Evolutionary conservation across 2,888 invertebrate genomes (phyloP).

Genomic region (Chaetogeoica ovagalla): DNA sequence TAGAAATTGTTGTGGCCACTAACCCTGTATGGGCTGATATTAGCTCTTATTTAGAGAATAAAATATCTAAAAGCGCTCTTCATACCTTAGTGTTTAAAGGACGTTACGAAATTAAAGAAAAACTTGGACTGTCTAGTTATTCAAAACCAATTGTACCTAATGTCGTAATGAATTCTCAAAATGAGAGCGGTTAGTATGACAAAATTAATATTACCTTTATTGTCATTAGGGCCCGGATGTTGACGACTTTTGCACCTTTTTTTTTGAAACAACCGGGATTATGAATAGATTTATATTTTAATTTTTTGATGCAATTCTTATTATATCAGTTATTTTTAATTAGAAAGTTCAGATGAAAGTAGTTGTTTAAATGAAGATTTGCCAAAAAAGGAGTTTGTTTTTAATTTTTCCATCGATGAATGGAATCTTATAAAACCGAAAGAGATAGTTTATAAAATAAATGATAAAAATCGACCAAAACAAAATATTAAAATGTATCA

Average conservation of each 20-base stretch:
- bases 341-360: background rate
- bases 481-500: background rate
- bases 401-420: background rate
- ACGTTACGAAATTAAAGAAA: slow-evolving; percentile 3
- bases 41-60: background rate
- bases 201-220: too few relatives aligned
- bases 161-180: background rate
- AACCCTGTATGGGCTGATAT: slow-evolving; percentile 7
- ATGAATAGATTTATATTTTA: too few relatives aligned
- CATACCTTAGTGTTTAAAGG: slow-evolving; percentile 10
- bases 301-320: background rate
- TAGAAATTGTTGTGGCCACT: slow-evolving; percentile 15
- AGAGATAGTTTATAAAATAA: background rate
- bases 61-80: slow-evolving; percentile 9
- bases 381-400: background rate
- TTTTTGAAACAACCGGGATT: background rate
- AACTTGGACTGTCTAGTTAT: background rate
- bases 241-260: too few relatives aligned
- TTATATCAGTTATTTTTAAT: background rate
- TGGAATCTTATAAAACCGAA: background rate
- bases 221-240: too few relatives aligned
- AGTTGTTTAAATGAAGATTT: background rate
- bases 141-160: background rate
- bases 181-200: slow-evolving; percentile 10
- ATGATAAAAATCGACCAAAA: slow-evolving; percentile 1